Percentiles rank a stretch among this genome's conserved stretches.
phyloP scores from a whole-genome alignment of 2,797 vertebrate species.

The Rhabdophis nuchalis region DNA sequence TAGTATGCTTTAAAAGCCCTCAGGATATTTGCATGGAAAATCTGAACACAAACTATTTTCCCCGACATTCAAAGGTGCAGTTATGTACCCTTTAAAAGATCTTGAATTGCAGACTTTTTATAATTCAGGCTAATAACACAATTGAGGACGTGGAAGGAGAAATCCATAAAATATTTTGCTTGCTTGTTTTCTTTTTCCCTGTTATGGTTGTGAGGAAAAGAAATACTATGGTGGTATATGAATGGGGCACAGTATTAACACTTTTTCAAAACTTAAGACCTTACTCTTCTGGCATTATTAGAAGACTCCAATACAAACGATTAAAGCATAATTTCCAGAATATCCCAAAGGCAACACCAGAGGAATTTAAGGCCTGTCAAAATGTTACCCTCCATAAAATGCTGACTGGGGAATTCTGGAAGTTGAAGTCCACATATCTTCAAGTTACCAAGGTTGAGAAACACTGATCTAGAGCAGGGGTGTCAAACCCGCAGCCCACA shows the following conservation, averaged over 20 bases:
- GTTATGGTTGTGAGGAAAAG: not conserved
- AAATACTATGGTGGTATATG: not conserved
- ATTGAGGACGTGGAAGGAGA: not conserved
- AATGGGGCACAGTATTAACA: not conserved
- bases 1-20: not conserved
- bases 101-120: not conserved
- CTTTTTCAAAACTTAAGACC: not conserved
- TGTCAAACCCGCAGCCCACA: too few species aligned
- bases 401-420: not conserved
- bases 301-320: not conserved
- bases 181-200: not conserved
- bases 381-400: not conserved
- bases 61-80: not conserved
- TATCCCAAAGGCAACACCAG: not conserved
- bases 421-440: not conserved
- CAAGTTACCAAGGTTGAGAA: not conserved
- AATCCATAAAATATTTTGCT: not conserved
- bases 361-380: not conserved
- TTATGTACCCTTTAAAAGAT: not conserved
- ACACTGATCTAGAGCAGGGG: not conserved
- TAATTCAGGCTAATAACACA: not conserved
- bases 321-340: not conserved
- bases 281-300: not conserved
- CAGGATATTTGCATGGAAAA: not conserved
- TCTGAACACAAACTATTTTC: not conserved